A percentile compares a stretch with the other conserved stretches of the same genome.
phyloP scores from a whole-genome alignment of 1,140 invertebrate genomes.

The Euglossa dilemma region DNA sequence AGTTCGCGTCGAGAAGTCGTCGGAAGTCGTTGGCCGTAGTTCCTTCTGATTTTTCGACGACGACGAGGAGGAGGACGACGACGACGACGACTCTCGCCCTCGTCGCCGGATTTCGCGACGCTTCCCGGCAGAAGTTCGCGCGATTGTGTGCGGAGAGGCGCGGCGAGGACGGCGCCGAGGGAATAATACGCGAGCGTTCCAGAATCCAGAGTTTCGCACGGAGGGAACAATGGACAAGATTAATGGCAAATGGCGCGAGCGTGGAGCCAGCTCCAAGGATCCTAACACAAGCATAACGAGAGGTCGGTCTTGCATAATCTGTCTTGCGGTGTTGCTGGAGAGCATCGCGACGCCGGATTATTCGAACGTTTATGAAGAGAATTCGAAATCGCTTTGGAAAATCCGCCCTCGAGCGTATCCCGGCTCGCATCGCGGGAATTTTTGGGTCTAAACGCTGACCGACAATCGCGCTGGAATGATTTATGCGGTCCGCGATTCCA shows the following conservation, averaged over 20 bases:
- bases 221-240: conserved; percentile 73
- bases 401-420: conserved; percentile 16
- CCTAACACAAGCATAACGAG: conserved; percentile 55
- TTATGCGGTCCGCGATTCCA: background rate
- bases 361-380: conserved; percentile 44
- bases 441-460: conserved; percentile 9
- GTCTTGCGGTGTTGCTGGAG: conserved; percentile 64
- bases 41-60: conserved; percentile 23
- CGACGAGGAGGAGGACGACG: too few relatives aligned
- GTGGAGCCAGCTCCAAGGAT: conserved; percentile 50
- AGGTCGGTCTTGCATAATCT: conserved; percentile 67
- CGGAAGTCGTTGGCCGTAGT: too few relatives aligned
- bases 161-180: conserved; percentile 48
- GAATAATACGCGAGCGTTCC: conserved; percentile 67
- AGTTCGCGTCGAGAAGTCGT: background rate
- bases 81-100: too few relatives aligned
- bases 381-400: conserved; percentile 24
- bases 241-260: conserved; percentile 67
- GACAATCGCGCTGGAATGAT: background rate
- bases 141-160: conserved; percentile 36
- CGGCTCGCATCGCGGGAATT: background rate
- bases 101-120: conserved; percentile 14
- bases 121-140: conserved; percentile 34
- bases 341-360: conserved; percentile 52
- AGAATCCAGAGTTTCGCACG: conserved; percentile 69